Conservation (phyloP, 2,113 vertebrate species). For the Helogale parvula region DNA sequence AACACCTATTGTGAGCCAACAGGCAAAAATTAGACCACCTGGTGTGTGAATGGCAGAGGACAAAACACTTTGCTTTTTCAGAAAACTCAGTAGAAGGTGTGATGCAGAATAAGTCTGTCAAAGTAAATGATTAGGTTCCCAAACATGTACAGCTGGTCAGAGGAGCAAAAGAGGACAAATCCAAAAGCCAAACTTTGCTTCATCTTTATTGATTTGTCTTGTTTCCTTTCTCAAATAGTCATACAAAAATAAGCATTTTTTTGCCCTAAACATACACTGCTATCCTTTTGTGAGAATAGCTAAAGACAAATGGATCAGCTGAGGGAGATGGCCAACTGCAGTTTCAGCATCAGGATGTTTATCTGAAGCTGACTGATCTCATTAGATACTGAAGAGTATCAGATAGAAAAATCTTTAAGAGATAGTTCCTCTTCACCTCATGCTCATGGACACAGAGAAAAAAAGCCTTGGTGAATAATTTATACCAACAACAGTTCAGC, state of each 20-base stretch:
- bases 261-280: background rate
- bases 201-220: background rate
- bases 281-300: background rate
- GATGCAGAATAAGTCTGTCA: slow-evolving; percentile 8
- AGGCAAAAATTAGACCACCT: slow-evolving; percentile 61
- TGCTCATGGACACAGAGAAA: background rate
- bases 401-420: slow-evolving; percentile 26
- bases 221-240: background rate
- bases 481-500: background rate
- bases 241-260: slow-evolving; percentile 27
- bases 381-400: slow-evolving; percentile 23
- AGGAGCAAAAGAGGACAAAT: background rate
- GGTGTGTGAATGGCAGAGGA: slow-evolving; percentile 53
- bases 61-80: slow-evolving; percentile 37
- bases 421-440: background rate
- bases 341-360: background rate
- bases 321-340: background rate
- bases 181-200: slow-evolving; percentile 5
- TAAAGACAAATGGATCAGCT: background rate
- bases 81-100: slow-evolving; percentile 49
- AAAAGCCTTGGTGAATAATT: background rate
- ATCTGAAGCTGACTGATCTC: background rate
- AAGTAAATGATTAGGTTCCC: slow-evolving; percentile 62
- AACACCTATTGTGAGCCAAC: slow-evolving; percentile 45
- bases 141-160: background rate